These are phyloP conservation scores for Pygmarrhopalites habei DNA, from an alignment of 1,140 invertebrate species.

Conservation along the genomic window DNA sequence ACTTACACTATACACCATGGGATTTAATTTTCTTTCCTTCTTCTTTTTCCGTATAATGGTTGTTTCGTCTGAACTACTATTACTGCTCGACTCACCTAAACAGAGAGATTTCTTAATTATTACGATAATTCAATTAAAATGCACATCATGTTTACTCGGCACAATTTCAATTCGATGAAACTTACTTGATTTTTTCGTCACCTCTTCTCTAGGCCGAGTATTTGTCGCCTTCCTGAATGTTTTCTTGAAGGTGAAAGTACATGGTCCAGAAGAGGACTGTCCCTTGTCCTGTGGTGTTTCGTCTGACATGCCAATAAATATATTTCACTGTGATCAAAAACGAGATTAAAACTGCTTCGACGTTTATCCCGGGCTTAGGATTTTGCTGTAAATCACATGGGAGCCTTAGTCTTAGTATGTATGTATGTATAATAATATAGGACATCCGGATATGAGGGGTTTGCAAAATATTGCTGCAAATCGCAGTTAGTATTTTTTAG, in stretches of 20 bases:
- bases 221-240: constrained; percentile 21
- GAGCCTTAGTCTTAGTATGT: too few species aligned
- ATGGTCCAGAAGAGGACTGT: constrained; percentile 2
- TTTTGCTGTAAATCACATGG: too few species aligned
- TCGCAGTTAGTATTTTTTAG: too few species aligned
- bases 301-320: not conserved
- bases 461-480: too few species aligned
- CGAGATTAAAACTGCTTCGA: too few species aligned
- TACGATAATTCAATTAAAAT: not conserved
- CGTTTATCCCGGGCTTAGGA: too few species aligned
- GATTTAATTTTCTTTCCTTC: constrained; percentile 2
- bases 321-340: too few species aligned
- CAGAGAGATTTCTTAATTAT: not conserved
- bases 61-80: not conserved
- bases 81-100: not conserved
- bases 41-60: not conserved
- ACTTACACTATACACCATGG: too few species aligned
- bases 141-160: not conserved
- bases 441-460: too few species aligned
- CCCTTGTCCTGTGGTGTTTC: not conserved
- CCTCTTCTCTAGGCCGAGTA: constrained; percentile 32
- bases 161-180: not conserved
- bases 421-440: too few species aligned
- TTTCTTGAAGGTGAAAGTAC: constrained; percentile 40
- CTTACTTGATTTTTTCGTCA: constrained; percentile 14